Base-by-base conservation (phyloP, 2,888 invertebrate species). In the Dryobota labecula region DNA sequence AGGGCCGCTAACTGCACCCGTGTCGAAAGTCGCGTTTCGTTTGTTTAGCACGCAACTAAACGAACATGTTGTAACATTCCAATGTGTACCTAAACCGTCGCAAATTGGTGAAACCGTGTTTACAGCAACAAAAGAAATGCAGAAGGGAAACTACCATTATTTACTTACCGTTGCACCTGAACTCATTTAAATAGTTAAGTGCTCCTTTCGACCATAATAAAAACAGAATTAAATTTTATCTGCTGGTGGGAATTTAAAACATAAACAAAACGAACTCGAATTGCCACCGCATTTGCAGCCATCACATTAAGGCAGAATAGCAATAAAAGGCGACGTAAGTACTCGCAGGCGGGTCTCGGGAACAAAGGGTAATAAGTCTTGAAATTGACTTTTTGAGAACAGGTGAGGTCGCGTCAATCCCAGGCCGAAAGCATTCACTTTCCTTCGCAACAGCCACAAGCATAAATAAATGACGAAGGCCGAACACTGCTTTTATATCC, bases 321-420 rank as follows among this genome's bases (percentile, higher is more conserved):
- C 88, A 89, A 92, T 91, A 94, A 93, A 92, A 91, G 87, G 81
- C 85, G 80, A 76, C 79, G 86, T 85, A 87, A 87, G 89, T 85
- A 87, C 88, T 90, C 84, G 83, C 90, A 78, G 90, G 91, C 90
- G 91, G 92, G 89, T 82, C 88, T 83, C 76, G 78, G 85, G 88
- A 94, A 95, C 95, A 95, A 95, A 94, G 92, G 92, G 94, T 89
- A 92, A 93, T 95, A 92, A 90, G 87, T 93, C 92, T 91, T 90
- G 86, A 87, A 93, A 93, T 92, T 91, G 92, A 89, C 91, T 92
- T 93, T 93, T 92, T 88, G 89, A 90, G 85, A 93, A 91, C 94
- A 94, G 92, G 93, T 94, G 94, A 92, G 92, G 90, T 91, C 91
- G 90, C 89, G 90, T 91, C 92, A 88, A 87, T 90, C 87, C 81